Conservation (phyloP, 2,113 vertebrate species). For the Eurypyga helias region DNA sequence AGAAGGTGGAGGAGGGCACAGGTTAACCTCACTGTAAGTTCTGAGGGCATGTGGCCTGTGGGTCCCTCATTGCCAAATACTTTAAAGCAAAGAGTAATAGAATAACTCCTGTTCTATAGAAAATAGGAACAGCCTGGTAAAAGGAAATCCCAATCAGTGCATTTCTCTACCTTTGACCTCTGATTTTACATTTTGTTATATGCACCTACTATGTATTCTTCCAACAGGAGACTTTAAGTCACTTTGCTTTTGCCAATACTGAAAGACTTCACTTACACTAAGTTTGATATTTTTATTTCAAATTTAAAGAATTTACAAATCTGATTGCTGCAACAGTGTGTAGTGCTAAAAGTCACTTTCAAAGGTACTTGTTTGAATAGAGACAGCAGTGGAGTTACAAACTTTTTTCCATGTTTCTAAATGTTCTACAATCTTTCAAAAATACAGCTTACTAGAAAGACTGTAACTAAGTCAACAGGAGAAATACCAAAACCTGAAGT, state of each 20-base stretch:
- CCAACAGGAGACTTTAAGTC: not conserved
- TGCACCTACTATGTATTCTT: not conserved
- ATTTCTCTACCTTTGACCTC: not conserved
- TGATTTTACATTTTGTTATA: not conserved
- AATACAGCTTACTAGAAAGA: not conserved
- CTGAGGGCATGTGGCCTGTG: not conserved
- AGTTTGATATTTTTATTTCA: not conserved
- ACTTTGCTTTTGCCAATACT: not conserved
- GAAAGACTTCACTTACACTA: not conserved
- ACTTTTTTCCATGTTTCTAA: not conserved
- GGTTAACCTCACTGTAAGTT: not conserved
- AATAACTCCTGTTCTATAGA: not conserved
- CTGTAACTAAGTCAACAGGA: not conserved
- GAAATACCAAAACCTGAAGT: not conserved
- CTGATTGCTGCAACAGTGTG: not conserved
- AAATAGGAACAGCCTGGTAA: not conserved
- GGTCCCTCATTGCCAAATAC: not conserved
- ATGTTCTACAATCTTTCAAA: not conserved
- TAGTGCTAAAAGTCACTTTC: not conserved
- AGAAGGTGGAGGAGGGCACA: not conserved
- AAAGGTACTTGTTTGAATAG: not conserved
- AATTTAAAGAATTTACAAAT: not conserved
- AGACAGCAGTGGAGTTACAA: not conserved
- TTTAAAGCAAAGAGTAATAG: not conserved
- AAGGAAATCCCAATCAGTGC: not conserved